phyloP scores from a whole-genome alignment of 2,888 invertebrate species.

The Trimorus sp. region DNA sequence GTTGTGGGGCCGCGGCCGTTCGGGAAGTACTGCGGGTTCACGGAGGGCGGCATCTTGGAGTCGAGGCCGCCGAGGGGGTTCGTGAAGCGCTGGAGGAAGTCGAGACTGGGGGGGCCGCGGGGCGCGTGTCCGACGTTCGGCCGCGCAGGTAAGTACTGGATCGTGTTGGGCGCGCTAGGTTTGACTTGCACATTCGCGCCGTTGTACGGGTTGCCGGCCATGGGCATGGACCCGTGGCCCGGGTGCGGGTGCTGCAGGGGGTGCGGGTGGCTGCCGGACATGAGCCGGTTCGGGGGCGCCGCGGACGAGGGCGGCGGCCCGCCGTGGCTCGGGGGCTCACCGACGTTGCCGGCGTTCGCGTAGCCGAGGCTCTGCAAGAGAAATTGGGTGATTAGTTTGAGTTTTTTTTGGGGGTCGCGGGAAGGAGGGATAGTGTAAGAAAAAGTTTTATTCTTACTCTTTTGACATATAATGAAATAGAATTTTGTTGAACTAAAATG shows the following conservation, averaged over 20 bases:
- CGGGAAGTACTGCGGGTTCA: slow-evolving; percentile 89
- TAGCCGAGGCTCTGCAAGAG: too few relatives aligned
- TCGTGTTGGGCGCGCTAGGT: slow-evolving; percentile 98
- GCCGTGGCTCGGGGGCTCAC: slow-evolving; percentile 83
- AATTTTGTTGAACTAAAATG: too few relatives aligned
- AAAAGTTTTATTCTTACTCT: too few relatives aligned
- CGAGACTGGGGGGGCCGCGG: slow-evolving; percentile 92
- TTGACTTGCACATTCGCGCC: slow-evolving; percentile 95
- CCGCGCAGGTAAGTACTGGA: slow-evolving; percentile 97
- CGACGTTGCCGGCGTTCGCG: slow-evolving; percentile 79
- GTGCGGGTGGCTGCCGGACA: slow-evolving; percentile 71
- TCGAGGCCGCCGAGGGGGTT: slow-evolving; percentile 90
- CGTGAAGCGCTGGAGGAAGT: slow-evolving; percentile 93
- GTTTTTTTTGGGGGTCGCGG: too few relatives aligned
- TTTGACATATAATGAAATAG: too few relatives aligned
- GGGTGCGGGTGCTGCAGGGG: slow-evolving; percentile 67
- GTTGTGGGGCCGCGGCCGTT: slow-evolving; percentile 83
- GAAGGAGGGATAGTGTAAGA: too few relatives aligned
- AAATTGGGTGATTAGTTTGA: too few relatives aligned
- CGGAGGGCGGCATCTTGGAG: slow-evolving; percentile 86
- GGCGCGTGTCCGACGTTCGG: slow-evolving; percentile 91
- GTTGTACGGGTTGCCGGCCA: slow-evolving; percentile 84
- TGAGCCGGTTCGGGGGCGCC: slow-evolving; percentile 69
- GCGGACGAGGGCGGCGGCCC: slow-evolving; percentile 84
- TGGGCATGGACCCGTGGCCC: slow-evolving; percentile 69